Base-by-base conservation (phyloP, 1,140 invertebrate genomes). In the Ectropis grisescens region DNA sequence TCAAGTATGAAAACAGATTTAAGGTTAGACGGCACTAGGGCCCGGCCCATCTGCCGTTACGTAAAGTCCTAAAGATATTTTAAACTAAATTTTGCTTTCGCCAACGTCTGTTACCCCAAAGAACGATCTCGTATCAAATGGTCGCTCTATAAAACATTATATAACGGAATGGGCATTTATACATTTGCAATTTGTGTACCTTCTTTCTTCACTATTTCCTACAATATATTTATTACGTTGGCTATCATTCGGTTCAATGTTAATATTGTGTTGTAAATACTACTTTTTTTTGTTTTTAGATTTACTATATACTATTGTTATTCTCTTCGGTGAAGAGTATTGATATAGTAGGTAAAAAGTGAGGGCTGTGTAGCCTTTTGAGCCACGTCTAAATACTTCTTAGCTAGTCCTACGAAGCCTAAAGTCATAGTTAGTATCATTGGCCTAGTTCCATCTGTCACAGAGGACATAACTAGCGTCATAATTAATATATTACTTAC, bases 101-200 rank as follows among this genome's bases (percentile, higher is more conserved):
- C n/a, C n/a, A n/a, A n/a, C n/a, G n/a, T n/a, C n/a, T n/a, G n/a
- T n/a, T n/a, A n/a, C n/a, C n/a, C n/a, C n/a, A n/a, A n/a, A n/a
- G n/a, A n/a, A n/a, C n/a, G n/a, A n/a, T n/a, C n/a, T n/a, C n/a
- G n/a, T n/a, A n/a, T n/a, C n/a, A n/a, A n/a, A n/a, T n/a, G n/a
- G n/a, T n/a, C n/a, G n/a, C n/a, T n/a, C n/a, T n/a, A n/a, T n/a
- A n/a, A n/a, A n/a, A n/a, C n/a, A n/a, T n/a, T n/a, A n/a, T n/a
- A n/a, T n/a, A 56, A 33, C 51, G 33, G 58, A 61, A 54, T 62
- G 68, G 75, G 71, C 71, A 75, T 80, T 80, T 76, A 76, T 56
- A 64, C 37, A 42, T 68, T 67, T 62, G 54, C 59, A 64, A 60
- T 50, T 71, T 52, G 47, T 61, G 41, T 57, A 65, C 41, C 15